phyloP scores from a whole-genome alignment of 2,113 vertebrate species.

The Holacanthus passer region DNA sequence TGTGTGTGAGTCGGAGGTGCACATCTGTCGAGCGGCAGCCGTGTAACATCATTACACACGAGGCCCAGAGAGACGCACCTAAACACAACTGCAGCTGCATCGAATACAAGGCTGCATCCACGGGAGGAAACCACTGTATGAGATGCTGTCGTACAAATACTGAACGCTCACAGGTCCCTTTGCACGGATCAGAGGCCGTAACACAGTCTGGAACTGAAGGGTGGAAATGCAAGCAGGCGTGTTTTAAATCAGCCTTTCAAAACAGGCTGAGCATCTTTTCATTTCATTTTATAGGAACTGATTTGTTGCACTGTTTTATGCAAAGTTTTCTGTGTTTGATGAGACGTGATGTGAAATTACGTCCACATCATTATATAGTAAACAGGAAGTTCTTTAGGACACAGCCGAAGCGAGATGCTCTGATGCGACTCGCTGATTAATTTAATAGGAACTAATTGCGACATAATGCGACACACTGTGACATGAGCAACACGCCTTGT shows the following conservation, averaged over 20 bases:
- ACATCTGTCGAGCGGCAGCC: conserved; percentile 83
- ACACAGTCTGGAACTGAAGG: not conserved
- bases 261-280: not conserved
- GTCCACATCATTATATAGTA: too few relatives aligned
- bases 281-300: too few relatives aligned
- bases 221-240: not conserved
- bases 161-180: conserved; percentile 33
- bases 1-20: conserved; percentile 65
- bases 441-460: conserved; percentile 2
- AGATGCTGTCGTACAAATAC: conserved; percentile 65
- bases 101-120: conserved; percentile 70
- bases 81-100: conserved; percentile 81
- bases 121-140: conserved; percentile 81
- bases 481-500: not conserved
- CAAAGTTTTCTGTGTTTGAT: too few relatives aligned
- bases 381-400: not conserved
- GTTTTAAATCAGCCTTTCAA: conserved; percentile 6
- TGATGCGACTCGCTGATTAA: not conserved
- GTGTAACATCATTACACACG: conserved; percentile 80
- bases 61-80: conserved; percentile 73
- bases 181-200: conserved; percentile 22
- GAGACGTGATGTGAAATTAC: too few relatives aligned
- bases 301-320: not conserved
- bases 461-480: not conserved
- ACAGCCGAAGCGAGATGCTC: not conserved